Evolutionary conservation across 2,888 invertebrate species (phyloP), one percentile per base, ranked within the genome.

Genomic region (Unio delphinus): DNA sequence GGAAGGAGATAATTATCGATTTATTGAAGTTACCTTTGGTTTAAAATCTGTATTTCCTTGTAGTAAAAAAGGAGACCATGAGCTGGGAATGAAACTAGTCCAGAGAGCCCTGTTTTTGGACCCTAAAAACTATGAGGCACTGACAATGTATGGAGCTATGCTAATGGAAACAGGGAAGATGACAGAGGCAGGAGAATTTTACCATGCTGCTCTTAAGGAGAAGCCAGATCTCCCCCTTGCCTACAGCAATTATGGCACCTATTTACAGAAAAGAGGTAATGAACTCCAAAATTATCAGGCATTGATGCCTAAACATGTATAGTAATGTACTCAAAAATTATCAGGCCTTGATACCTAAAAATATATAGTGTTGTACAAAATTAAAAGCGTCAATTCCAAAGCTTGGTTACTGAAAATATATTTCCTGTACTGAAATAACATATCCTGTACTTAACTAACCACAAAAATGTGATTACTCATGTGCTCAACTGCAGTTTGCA

Each of bases 31-130:
- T 45, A 15, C 3, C 11, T 45, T 45, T 15, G 45, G 45, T 45
- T 45, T 45, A 45, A 45, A 45, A 45, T 45, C 3, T 45, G 15
- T 15, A 45, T 15, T 3, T 15, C 3, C 11, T 45, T 45, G 45
- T 59, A 83, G 83, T 69, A 73, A 80, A 56, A 92, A 93, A 62
- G 94, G 94, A 62, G 92, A 94, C 82, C 93, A 93, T 73, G 94
- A 94, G 81, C 91, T 92, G 74, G 95, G 95, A 57, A 93, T 94
- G 79, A 91, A 92, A 79, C 94, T 95, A 90, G 95, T 96, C 90
- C 92, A 93, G 81, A 93, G 93, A 88, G 84, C 84, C 3, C 68
- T 85, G 30, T 62, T 71, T n/a, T 63, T 80, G 15, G 80, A 84
- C 58, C 72, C 76, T 0, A 62, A 69, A 30, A 76, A 83, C 69